Percentiles rank a stretch among this genome's conserved stretches.
phyloP scores from a whole-genome alignment of 2,113 vertebrate genomes.

The Nanorana parkeri region DNA sequence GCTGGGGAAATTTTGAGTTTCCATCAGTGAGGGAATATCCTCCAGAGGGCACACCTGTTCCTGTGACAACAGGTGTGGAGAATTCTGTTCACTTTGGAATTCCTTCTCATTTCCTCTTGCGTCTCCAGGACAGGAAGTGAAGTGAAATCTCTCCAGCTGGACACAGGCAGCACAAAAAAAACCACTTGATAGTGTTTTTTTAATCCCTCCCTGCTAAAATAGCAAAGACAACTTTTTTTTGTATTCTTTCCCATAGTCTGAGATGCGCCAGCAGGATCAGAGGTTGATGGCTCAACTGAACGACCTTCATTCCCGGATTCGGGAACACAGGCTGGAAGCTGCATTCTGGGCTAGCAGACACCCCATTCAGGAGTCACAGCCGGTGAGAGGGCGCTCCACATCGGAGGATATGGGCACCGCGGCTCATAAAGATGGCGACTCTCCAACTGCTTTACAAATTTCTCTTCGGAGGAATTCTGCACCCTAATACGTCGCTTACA shows the following conservation, averaged over 20 bases:
- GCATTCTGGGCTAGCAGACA: slow-evolving; percentile 61
- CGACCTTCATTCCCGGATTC: slow-evolving; percentile 78
- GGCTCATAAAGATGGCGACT: not conserved
- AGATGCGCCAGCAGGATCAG: slow-evolving; percentile 86
- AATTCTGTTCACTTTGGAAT: no score
- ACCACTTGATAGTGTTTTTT: no score
- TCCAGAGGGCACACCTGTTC: no score
- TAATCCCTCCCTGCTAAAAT: no score
- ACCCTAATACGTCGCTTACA: slow-evolving; percentile 62
- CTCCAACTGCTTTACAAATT: slow-evolving; percentile 35
- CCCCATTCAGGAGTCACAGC: slow-evolving; percentile 63
- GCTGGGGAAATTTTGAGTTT: no score
- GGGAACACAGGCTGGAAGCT: slow-evolving; percentile 78
- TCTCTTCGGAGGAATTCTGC: slow-evolving; percentile 75
- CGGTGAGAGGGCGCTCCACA: slow-evolving; percentile 64
- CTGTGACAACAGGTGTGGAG: no score
- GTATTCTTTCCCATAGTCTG: slow-evolving; percentile 68
- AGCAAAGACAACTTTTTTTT: not conserved
- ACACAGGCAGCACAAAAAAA: no score
- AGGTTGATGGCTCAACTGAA: slow-evolving; percentile 79
- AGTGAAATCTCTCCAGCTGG: no score
- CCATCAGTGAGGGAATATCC: no score
- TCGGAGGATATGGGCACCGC: slow-evolving; percentile 65
- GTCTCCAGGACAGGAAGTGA: no score
- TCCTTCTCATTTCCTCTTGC: no score